Evolutionary conservation across 2,797 vertebrate species (phyloP), one percentile per base, ranked within the genome.

Genomic region (Hoplostethus mediterraneus): DNA sequence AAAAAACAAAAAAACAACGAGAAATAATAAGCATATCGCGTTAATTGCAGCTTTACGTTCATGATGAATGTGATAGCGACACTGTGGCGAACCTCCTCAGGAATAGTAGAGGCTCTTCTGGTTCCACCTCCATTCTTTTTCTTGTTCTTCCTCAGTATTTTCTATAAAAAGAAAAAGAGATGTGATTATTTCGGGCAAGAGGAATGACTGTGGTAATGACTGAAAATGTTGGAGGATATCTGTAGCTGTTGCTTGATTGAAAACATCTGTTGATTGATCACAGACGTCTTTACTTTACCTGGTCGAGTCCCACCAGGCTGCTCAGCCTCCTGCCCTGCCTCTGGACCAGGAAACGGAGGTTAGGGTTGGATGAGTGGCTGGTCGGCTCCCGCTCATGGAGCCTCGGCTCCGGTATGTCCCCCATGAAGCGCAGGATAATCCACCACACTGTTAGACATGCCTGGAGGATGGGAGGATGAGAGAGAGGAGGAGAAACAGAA

Each of bases 361-460:
- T 33, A 59, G 68, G 69, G 64, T 78, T 84, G 0, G 86, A 79
- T 0, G 38, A 10, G 17, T 76, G 28, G 53, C 87, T 89, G 6
- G 54, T 0, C 0, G 76, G 21, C 30, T 85, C 38, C 44, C 38
- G 51, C 54, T 12, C 93, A 38, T 66, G 76, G 12, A 91, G 67
- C 58, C 76, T 92, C 1, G 95, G 96, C 73, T 99, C 98, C 0
- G 95, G 94, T 21, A 97, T 82, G 81, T 99, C 98, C 4, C 94
- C 97, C 98, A 99, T 99, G 91, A 96, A 99, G 67, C 97, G 95
- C 86, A 98, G 75, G 77, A 99, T 97, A 75, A 97, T 93, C 87
- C 92, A 95, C 94, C 95, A 99, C 6, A 97, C 87, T 0, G 94
- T 94, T 56, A 97, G 87, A 71, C 97, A 96, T 0, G 95, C 95